Evolutionary conservation across 2,113 vertebrate species (phyloP).

Genomic region (Semnornis frantzii): DNA sequence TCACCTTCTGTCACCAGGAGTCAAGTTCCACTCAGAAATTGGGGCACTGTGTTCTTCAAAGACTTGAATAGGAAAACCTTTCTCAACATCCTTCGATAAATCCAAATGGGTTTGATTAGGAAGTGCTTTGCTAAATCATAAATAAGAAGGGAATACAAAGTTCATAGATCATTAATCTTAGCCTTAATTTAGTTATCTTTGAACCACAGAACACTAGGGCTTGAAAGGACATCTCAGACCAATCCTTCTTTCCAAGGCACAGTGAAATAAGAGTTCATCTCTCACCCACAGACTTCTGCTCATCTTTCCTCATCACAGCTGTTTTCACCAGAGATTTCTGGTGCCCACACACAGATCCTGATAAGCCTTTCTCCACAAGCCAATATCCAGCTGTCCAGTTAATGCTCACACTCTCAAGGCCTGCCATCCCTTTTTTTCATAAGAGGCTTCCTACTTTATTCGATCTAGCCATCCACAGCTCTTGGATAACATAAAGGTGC

Average conservation of each 20-base stretch:
- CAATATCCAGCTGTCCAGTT: not conserved
- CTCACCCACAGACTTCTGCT: not conserved
- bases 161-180: not conserved
- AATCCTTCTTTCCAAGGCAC: not conserved
- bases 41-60: constrained; percentile 69
- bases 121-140: not conserved
- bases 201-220: too few relatives aligned
- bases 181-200: not conserved
- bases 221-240: not conserved
- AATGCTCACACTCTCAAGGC: not conserved
- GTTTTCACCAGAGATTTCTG: not conserved
- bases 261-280: not conserved
- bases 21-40: constrained; percentile 74
- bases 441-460: not conserved
- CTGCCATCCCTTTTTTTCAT: not conserved
- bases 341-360: not conserved
- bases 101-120: not conserved
- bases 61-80: constrained; percentile 47
- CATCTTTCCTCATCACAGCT: not conserved
- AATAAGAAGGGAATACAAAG: not conserved
- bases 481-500: not conserved
- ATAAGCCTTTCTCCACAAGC: not conserved
- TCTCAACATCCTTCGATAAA: constrained; percentile 63
- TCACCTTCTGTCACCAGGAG: constrained; percentile 79
- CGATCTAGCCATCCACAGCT: not conserved